Conservation (phyloP, 2,113 vertebrate genomes). For the Nerophis ophidion region DNA sequence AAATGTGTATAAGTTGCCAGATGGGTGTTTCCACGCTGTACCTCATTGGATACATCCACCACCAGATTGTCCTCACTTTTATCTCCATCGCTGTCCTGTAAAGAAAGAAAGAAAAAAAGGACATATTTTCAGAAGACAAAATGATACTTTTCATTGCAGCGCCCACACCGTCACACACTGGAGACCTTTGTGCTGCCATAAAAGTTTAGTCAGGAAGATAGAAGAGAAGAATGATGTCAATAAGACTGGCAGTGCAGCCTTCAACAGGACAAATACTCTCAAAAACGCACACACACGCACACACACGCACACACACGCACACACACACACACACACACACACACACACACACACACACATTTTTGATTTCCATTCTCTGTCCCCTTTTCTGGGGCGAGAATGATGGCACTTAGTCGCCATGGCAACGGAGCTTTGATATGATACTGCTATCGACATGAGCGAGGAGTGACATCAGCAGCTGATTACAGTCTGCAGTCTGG, state of each 20-base stretch:
- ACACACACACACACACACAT: constrained; percentile 17
- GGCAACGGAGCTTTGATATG: constrained; percentile 71
- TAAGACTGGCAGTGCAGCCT: too few species aligned
- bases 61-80: constrained; percentile 70
- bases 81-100: constrained; percentile 66
- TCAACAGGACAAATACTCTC: too few species aligned
- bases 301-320: too few species aligned
- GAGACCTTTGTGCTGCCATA: neutral
- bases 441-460: constrained; percentile 14
- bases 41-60: constrained; percentile 67
- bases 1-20: neutral
- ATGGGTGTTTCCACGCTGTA: constrained; percentile 1
- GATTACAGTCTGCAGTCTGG: constrained; percentile 49
- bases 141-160: neutral
- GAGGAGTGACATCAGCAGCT: constrained; percentile 63
- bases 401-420: constrained; percentile 72
- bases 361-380: constrained; percentile 26
- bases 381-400: constrained; percentile 58
- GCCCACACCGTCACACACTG: neutral
- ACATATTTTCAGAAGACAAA: constrained; percentile 1
- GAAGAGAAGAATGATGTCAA: too few species aligned
- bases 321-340: constrained; percentile 7
- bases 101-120: neutral
- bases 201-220: too few species aligned
- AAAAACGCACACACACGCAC: too few species aligned